These are phyloP conservation scores for Montipora efflorescens DNA, from an alignment of 64 coral and sea anemone species.

Conservation along the genomic window DNA sequence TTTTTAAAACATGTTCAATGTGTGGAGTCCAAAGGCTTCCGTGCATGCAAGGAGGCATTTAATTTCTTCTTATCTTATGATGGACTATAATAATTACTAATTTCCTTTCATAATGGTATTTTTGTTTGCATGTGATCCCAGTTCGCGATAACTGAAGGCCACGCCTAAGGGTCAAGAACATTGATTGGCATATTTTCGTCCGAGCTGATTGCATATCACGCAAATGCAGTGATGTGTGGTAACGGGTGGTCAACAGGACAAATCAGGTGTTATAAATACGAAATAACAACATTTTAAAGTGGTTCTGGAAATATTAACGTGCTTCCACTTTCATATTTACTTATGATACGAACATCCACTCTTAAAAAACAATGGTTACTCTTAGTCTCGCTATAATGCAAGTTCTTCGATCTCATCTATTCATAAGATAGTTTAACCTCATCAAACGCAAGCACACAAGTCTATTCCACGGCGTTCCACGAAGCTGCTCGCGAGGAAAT, in stretches of 20 bases:
- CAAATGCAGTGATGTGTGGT: background rate
- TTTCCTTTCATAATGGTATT: background rate
- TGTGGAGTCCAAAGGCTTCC: background rate
- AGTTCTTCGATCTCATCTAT: background rate
- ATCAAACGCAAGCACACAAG: background rate
- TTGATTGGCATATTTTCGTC: background rate
- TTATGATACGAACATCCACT: background rate
- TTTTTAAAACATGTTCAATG: background rate
- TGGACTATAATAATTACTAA: background rate
- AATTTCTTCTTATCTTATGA: background rate
- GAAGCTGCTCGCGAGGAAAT: background rate
- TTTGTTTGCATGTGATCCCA: slow-evolving; percentile 1
- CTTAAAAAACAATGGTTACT: background rate
- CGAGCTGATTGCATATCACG: background rate
- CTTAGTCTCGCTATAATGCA: background rate
- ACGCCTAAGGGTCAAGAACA: background rate
- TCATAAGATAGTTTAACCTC: background rate
- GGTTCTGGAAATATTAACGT: background rate
- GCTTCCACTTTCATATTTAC: background rate
- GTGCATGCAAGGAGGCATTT: background rate
- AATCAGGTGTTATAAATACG: background rate
- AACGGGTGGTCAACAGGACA: too few species aligned
- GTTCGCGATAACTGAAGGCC: background rate
- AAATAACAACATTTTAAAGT: background rate
- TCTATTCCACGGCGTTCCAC: background rate